These are phyloP conservation scores for Ischnura elegans DNA, from an alignment of 2,888 invertebrate genomes.

Conservation along the genomic window DNA sequence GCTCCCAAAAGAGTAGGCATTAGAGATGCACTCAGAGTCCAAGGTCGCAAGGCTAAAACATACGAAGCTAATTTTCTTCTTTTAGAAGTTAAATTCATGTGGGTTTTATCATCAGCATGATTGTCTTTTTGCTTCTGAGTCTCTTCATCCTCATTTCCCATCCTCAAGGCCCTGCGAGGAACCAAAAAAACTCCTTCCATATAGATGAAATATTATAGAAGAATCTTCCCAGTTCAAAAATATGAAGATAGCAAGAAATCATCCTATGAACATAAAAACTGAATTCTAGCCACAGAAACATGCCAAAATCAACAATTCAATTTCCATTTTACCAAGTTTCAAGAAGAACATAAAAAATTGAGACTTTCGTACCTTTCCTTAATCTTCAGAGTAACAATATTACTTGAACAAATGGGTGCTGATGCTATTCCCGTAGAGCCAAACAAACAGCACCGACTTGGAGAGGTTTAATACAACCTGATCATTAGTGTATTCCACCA, in stretches of 20 bases:
- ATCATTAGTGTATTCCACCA: constrained; percentile 13
- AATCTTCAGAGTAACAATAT: background rate
- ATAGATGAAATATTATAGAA: background rate
- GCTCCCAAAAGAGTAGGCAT: constrained; percentile 95
- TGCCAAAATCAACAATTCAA: background rate
- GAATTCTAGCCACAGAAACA: background rate
- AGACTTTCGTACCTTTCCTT: background rate
- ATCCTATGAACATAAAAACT: background rate
- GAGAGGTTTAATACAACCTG: constrained; percentile 10
- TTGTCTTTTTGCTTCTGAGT: background rate
- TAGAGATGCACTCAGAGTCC: constrained; percentile 95
- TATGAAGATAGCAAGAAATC: background rate
- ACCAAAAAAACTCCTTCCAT: background rate
- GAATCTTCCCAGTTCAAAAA: background rate
- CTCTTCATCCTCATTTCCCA: constrained; percentile 41
- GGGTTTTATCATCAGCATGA: background rate
- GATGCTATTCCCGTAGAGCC: constrained; percentile 11
- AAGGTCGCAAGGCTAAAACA: constrained; percentile 92
- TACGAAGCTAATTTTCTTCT: constrained; percentile 88
- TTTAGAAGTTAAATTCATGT: constrained; percentile 25
- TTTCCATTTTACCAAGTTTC: background rate
- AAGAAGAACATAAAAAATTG: background rate
- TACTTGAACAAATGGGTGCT: background rate
- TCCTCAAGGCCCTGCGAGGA: constrained; percentile 10
- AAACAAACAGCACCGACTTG: constrained; percentile 32